phyloP scores from a whole-genome alignment of 2,888 invertebrate species.

The Polyommatus iphigenia region DNA sequence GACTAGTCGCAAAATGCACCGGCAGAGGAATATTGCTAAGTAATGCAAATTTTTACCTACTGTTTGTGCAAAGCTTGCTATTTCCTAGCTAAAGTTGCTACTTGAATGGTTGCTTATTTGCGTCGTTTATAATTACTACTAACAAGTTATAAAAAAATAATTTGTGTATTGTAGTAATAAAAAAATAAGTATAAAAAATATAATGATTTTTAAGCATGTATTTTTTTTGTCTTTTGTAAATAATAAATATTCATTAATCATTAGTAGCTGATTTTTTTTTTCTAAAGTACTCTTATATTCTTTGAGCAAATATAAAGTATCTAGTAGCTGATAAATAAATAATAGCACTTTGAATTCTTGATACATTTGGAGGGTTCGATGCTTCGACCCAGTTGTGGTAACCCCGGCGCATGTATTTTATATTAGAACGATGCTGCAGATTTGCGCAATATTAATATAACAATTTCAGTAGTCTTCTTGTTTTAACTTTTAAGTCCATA shows the following conservation, averaged over 20 bases:
- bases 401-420: constrained; percentile 13
- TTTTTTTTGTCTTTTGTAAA: too few species aligned
- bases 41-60: constrained; percentile 25
- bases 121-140: not conserved
- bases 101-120: not conserved
- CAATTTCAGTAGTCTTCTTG: not conserved
- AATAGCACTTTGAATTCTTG: constrained; percentile 16
- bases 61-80: constrained; percentile 8
- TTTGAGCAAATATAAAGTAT: not conserved
- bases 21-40: constrained; percentile 24
- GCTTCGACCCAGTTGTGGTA: constrained; percentile 25
- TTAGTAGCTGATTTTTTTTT: not conserved
- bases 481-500: not conserved
- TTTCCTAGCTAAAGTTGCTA: not conserved
- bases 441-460: constrained; percentile 8
- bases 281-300: not conserved
- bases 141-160: not conserved
- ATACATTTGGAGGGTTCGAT: constrained; percentile 25
- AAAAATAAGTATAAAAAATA: too few species aligned
- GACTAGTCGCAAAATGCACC: constrained; percentile 25
- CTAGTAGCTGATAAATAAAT: constrained; percentile 6
- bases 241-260: too few species aligned
- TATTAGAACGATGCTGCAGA: constrained; percentile 24
- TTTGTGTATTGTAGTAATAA: too few species aligned
- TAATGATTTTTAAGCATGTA: too few species aligned